phyloP scores from a whole-genome alignment of 2,888 invertebrate species.

The Eulithis testata region DNA sequence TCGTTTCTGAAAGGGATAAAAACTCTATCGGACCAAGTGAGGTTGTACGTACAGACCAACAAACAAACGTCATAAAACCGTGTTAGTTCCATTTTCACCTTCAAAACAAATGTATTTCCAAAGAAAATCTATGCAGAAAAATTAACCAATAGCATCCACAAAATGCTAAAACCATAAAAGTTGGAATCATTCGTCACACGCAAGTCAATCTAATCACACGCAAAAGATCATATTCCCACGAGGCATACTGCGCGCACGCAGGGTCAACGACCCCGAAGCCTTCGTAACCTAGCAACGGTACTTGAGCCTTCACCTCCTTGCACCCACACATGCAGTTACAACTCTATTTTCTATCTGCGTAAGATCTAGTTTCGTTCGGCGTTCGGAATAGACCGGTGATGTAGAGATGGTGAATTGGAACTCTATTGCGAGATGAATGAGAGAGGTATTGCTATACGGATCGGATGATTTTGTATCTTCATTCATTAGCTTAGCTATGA shows the following conservation, averaged over 20 bases:
- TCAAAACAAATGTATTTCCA: too few species aligned
- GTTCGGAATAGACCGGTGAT: constrained; percentile 6
- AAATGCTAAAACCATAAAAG: constrained; percentile 19
- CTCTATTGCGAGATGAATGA: constrained; percentile 16
- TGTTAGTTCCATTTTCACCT: too few species aligned
- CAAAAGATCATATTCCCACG: constrained; percentile 66
- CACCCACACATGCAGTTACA: constrained; percentile 7
- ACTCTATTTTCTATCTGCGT: constrained; percentile 3
- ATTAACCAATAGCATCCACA: background rate
- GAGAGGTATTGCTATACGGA: constrained; percentile 11
- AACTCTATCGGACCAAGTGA: too few species aligned
- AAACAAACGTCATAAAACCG: too few species aligned
- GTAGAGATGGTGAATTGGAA: constrained; percentile 16
- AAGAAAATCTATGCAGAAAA: background rate
- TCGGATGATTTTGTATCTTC: constrained; percentile 12
- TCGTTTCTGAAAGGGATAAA: too few species aligned
- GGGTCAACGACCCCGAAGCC: constrained; percentile 59
- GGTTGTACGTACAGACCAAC: too few species aligned
- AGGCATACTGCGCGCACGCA: constrained; percentile 57
- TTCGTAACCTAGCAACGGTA: constrained; percentile 68
- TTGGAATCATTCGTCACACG: constrained; percentile 30
- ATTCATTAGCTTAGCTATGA: constrained; percentile 11
- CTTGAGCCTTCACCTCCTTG: constrained; percentile 60
- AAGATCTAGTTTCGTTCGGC: constrained; percentile 16
- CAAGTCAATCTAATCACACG: constrained; percentile 35